Evolutionary conservation across 2,888 invertebrate species (phyloP).

Genomic region (Nowickia ferox): DNA sequence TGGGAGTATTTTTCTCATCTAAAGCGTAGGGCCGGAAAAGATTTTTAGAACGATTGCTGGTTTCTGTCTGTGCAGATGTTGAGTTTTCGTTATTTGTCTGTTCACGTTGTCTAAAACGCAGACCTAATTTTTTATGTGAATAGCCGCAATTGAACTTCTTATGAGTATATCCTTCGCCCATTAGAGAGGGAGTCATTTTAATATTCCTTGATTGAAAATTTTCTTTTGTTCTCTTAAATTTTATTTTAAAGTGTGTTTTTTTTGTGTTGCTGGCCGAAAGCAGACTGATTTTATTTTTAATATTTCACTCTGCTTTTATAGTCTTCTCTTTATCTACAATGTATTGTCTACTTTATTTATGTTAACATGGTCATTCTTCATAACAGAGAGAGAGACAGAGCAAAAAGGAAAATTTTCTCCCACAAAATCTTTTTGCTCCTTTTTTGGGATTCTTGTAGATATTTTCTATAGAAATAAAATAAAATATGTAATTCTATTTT

Average conservation of each 20-base stretch:
- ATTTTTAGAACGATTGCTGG: conserved; percentile 47
- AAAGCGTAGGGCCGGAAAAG: conserved; percentile 70
- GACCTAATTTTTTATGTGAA: conserved; percentile 70
- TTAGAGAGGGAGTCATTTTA: conserved; percentile 59
- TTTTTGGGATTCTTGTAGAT: conserved; percentile 13
- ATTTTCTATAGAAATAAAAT: not conserved
- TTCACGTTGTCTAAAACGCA: conserved; percentile 41
- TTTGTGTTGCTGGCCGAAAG: conserved; percentile 29
- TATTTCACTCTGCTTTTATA: conserved; percentile 53
- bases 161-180: conserved; percentile 63
- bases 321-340: not conserved
- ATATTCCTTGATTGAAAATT: not conserved
- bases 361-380: not conserved
- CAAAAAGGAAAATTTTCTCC: conserved; percentile 43
- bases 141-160: conserved; percentile 70
- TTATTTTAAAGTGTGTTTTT: not conserved
- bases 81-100: conserved; percentile 38
- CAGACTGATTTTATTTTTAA: conserved; percentile 34
- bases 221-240: not conserved
- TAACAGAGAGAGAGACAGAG: not conserved
- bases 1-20: conserved; percentile 71
- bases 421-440: conserved; percentile 30
- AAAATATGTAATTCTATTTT: not conserved
- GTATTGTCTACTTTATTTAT: not conserved
- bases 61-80: conserved; percentile 62